Conservation (phyloP, 2,797 vertebrate species). For the Philypnodon macrostomus region DNA sequence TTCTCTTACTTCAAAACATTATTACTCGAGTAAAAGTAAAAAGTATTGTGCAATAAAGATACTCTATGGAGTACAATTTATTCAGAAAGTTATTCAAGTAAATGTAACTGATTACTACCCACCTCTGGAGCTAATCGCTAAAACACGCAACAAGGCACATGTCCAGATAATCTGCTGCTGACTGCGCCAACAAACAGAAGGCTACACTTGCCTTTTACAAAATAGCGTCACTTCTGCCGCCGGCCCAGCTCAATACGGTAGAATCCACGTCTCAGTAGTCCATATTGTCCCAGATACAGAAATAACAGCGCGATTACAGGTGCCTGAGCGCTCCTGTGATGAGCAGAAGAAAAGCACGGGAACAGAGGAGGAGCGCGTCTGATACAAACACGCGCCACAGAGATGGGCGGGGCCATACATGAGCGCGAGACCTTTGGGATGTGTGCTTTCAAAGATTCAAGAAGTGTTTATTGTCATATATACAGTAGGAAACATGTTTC, state of each 20-base stretch:
- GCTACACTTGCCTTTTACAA: background rate
- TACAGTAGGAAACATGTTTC: too few relatives aligned
- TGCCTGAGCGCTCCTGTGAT: slow-evolving; percentile 57
- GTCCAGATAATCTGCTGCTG: background rate
- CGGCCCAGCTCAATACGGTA: background rate
- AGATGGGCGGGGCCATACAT: slow-evolving; percentile 22
- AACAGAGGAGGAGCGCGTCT: slow-evolving; percentile 41
- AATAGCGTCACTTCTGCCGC: background rate
- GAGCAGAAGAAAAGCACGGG: slow-evolving; percentile 37
- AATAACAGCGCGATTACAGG: slow-evolving; percentile 9
- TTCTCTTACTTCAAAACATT: too few relatives aligned
- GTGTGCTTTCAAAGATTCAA: too few relatives aligned
- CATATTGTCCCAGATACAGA: background rate
- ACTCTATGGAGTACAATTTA: too few relatives aligned
- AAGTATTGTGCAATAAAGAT: too few relatives aligned
- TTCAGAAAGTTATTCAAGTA: too few relatives aligned
- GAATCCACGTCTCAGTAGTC: background rate
- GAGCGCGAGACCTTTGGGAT: background rate
- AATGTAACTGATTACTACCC: too few relatives aligned
- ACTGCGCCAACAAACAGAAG: background rate
- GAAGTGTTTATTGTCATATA: too few relatives aligned
- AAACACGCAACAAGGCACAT: background rate
- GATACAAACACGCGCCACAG: slow-evolving; percentile 37
- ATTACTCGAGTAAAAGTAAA: too few relatives aligned
- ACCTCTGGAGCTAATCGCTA: too few relatives aligned